Base-by-base conservation (phyloP, 2,797 vertebrate genomes). In the Pipistrellus pygmaeus region DNA sequence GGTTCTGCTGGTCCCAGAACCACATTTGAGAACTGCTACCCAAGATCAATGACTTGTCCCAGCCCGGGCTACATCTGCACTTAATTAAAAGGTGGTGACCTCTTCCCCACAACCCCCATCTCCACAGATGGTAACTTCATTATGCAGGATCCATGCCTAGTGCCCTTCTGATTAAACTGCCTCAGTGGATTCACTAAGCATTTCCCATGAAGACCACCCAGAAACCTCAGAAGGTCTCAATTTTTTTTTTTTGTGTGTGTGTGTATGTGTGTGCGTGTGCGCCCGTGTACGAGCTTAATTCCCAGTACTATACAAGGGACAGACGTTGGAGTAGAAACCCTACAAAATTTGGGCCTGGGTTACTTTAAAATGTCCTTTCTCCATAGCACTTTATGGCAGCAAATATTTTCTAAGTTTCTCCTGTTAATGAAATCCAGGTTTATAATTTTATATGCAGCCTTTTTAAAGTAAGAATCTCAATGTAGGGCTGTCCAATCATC, bases 191-290 rank as follows among this genome's bases (percentile, higher is more conserved):
- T 57, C 25, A 76, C 51, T 95, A 85, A 93, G 83, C 72, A 48
- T 93, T 97, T 97, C 96, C 96, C 95, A 96, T 96, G 96, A 97
- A 97, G 97, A 97, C 97, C 96, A 97, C 96, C 96, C 92, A 89
- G 96, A 95, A 95, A 95, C 41, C 83, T 95, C 84, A 84, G 80
- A 91, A 94, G 53, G 48, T 81, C 66, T 93, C 84, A 91, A 69
- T 53, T 85, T n/a, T 77, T 1, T 62, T 9, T 64, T 6, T n/a
- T n/a, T 53, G 25, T 38, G 44, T 87, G 85, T 66, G 62, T 80
- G 55, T 48, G 75, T n/a, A 55, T 25, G 1, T 62, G 13, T 64
- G 6, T 53, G 25, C 30, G 44, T 87, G 85, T 53, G 62, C 13
- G 13, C 13, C 13, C 46, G 8, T 25, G 9, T 1, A 2, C 32